These are phyloP conservation scores for Branchipolynoe longqiensis DNA, from an alignment of 2,888 invertebrate species.

Conservation along the genomic window DNA sequence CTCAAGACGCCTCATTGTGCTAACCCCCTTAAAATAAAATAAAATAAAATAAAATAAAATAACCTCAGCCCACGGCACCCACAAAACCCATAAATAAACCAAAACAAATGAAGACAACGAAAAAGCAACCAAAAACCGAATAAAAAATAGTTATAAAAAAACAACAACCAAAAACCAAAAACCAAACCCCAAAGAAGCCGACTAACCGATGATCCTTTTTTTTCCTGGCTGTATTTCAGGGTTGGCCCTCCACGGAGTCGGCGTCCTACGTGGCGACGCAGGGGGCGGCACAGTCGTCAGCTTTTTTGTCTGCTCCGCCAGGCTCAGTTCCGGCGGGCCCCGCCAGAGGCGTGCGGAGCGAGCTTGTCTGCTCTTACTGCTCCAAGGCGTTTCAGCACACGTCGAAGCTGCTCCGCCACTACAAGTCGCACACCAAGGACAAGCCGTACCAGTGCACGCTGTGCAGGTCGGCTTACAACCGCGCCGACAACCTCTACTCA, in stretches of 20 bases:
- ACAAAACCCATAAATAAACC: no score
- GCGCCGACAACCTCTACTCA: constrained; percentile 37
- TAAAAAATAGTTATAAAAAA: no score
- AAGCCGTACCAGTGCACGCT: constrained; percentile 4
- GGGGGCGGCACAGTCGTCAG: neutral
- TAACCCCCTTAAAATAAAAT: no score
- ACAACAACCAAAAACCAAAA: no score
- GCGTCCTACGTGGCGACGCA: neutral
- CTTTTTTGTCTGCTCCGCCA: neutral
- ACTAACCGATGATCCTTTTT: constrained; percentile 18
- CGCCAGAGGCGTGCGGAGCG: neutral
- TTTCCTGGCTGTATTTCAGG: constrained; percentile 38
- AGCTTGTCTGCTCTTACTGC: neutral
- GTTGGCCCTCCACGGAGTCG: constrained; percentile 10
- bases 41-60: no score
- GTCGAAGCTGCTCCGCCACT: constrained; percentile 29
- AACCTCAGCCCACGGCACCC: no score
- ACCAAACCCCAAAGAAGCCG: no score
- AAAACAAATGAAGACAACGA: no score
- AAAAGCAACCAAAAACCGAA: no score
- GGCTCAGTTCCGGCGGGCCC: neutral
- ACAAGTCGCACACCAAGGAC: constrained; percentile 9
- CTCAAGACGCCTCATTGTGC: no score
- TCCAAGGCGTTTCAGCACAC: neutral
- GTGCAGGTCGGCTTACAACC: constrained; percentile 11